Base-by-base conservation (phyloP, 2,888 invertebrate species). In the Coremacera marginata region DNA sequence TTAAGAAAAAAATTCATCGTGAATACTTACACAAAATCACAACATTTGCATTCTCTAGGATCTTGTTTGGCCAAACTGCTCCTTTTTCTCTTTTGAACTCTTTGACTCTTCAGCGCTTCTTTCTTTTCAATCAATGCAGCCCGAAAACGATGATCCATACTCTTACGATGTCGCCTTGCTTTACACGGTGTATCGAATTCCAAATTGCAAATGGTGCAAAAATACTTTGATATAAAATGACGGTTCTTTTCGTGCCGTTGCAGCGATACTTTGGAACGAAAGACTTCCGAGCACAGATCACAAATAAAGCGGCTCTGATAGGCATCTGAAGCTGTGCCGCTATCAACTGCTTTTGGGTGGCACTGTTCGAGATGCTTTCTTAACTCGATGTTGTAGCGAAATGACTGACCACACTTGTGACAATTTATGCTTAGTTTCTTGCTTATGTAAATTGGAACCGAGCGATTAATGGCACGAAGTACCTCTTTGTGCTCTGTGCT, bases 391-490 rank as follows among this genome's bases (percentile, higher is more conserved):
- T 96, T 96, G 84, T 94, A 94, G 19, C 93, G 91, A 86, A 96
- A 97, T 52, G 91, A 90, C 84, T 92, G 90, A 11, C 87, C 86
- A 86, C 97, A 97, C 25, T 92, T 91, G 1, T 89, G 89, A 86
- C 97, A 97, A 78, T 90, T 89, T 5, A 94, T 87, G 0, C 91
- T 90, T 2, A 91, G 90, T 78, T 93, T 92, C 84, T 94, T 94
- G 80, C 93, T 91, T 77, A 96, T 94, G 44, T 94, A 92, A 70
- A 95, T 94, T 1, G 96, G 95, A 85, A 95, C 94, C 0, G 95
- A 95, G 83, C 94, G 91, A 85, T 95, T 95, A 80, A 96, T 93
- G 19, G 93, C 94, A 3, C 93, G 91, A 0, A 95, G 91, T 0
- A 95, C 93, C 86, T 95, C 95, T 62, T 91, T 91, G 86, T 96